A percentile compares a stretch with the other conserved stretches of the same genome.
Evolutionary conservation across 2,797 vertebrate genomes (phyloP).

Genomic region (Loriculus beryllinus): DNA sequence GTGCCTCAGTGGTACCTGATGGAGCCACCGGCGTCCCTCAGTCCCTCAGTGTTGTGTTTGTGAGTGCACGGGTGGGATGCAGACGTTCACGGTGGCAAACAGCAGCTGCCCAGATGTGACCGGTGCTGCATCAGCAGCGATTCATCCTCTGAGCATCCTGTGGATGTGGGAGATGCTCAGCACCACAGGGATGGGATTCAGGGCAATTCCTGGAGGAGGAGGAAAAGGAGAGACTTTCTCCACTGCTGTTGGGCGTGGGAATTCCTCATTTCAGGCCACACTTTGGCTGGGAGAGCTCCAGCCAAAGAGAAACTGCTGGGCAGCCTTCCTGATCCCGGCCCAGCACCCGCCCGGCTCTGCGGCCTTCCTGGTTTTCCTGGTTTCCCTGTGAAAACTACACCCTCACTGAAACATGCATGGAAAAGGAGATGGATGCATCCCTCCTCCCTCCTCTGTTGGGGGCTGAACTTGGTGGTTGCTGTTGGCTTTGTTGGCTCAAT

Average conservation of each 20-base stretch:
- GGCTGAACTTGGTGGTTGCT: not conserved
- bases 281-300: not conserved
- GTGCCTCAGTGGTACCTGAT: not conserved
- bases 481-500: not conserved
- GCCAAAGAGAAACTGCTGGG: not conserved
- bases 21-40: not conserved
- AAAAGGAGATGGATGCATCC: not conserved
- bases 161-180: not conserved
- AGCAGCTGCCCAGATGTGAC: not conserved
- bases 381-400: slow-evolving; percentile 36
- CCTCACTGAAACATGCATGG: not conserved
- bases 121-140: not conserved
- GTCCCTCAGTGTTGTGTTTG: not conserved
- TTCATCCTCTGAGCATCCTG: not conserved
- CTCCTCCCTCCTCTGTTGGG: not conserved
- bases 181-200: not conserved
- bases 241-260: not conserved
- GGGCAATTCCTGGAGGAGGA: not conserved
- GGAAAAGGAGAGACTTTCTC: not conserved
- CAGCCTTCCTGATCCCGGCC: not conserved
- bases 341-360: not conserved
- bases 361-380: slow-evolving; percentile 22
- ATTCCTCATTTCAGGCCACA: not conserved
- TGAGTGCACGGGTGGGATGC: not conserved
- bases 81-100: not conserved